Conservation (phyloP, 2,113 vertebrate genomes). For the Oostethus manadensis region DNA sequence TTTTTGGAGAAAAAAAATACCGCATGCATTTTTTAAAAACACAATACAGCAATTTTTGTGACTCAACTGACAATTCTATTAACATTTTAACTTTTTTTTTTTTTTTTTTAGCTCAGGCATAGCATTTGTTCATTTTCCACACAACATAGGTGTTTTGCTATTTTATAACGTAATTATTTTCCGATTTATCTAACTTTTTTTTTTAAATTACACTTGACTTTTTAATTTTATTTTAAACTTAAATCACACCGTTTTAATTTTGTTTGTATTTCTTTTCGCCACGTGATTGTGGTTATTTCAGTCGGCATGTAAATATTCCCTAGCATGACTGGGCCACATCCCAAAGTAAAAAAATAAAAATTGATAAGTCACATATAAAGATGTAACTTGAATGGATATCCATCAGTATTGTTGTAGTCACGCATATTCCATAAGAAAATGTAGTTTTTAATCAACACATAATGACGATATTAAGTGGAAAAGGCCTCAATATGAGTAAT, state of each 20-base stretch:
- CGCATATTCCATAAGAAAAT: conserved; percentile 40
- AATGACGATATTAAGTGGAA: conserved; percentile 32
- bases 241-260: conserved; percentile 24
- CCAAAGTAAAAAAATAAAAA: conserved; percentile 21
- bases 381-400: conserved; percentile 68
- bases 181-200: too few species aligned
- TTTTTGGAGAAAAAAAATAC: too few species aligned
- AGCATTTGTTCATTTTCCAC: too few species aligned
- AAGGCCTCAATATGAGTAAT: not conserved
- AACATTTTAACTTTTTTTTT: too few species aligned
- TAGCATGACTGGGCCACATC: conserved; percentile 51
- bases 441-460: conserved; percentile 27
- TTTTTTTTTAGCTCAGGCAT: too few species aligned
- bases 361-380: not conserved
- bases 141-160: too few species aligned
- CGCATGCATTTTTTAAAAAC: too few species aligned
- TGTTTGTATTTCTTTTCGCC: conserved; percentile 15
- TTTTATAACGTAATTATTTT: too few species aligned
- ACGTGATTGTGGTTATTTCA: conserved; percentile 44
- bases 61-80: too few species aligned
- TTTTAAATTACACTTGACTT: too few species aligned
- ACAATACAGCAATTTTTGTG: too few species aligned
- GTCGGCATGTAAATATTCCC: conserved; percentile 68
- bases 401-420: conserved; percentile 74
- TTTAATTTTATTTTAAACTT: too few species aligned